These are phyloP conservation scores for Xanthia icteritia DNA, from an alignment of 2,888 invertebrate genomes.

Conservation along the genomic window DNA sequence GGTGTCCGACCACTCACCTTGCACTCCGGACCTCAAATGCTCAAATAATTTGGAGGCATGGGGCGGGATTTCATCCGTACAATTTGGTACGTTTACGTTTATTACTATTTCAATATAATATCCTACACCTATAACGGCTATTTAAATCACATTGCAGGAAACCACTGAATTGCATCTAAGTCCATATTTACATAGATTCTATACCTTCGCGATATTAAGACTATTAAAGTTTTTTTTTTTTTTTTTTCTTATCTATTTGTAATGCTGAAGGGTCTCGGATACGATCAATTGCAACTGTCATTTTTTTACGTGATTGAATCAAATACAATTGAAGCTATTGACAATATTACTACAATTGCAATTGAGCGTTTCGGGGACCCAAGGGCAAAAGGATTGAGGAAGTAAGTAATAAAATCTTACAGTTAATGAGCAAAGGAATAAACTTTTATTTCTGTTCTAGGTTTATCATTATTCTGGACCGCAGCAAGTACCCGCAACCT, in stretches of 20 bases:
- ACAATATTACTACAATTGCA: too few species aligned
- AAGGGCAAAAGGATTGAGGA: not conserved
- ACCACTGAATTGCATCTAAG: not conserved
- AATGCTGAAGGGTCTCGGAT: not conserved
- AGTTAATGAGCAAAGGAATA: not conserved
- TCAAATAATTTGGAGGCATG: constrained; percentile 93
- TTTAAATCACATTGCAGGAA: not conserved
- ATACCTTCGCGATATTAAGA: too few species aligned
- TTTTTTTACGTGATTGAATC: not conserved
- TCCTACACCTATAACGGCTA: not conserved
- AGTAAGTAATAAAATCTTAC: not conserved
- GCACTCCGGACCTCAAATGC: constrained; percentile 91
- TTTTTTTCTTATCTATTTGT: too few species aligned
- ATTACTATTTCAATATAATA: not conserved
- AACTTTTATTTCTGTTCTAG: constrained; percentile 72
- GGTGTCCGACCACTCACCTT: constrained; percentile 93
- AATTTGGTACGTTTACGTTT: constrained; percentile 89
- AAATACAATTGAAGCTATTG: not conserved
- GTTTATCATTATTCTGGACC: constrained; percentile 93
- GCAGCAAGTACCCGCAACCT: constrained; percentile 89
- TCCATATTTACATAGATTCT: too few species aligned
- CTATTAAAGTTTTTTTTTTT: too few species aligned
- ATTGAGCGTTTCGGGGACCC: too few species aligned
- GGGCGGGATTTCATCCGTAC: constrained; percentile 94
- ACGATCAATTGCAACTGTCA: not conserved